Conservation (phyloP, 2,888 invertebrate genomes). For the Campopleginae sp. region DNA sequence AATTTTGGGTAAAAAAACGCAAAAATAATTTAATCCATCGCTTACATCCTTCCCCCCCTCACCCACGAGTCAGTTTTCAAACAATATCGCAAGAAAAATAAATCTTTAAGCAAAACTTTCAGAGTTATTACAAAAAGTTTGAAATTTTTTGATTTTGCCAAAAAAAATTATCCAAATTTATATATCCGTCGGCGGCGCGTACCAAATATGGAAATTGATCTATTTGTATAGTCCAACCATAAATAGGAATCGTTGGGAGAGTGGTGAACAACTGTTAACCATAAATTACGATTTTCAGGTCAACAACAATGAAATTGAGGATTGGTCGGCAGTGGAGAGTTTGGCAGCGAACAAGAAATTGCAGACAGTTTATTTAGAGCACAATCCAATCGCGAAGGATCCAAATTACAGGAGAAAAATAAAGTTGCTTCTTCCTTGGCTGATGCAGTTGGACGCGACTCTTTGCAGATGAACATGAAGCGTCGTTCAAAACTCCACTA, state of each 20-base stretch:
- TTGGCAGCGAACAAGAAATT: slow-evolving; percentile 89
- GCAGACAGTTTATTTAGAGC: slow-evolving; percentile 95
- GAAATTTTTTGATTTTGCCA: neutral
- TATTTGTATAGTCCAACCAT: neutral
- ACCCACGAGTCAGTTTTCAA: neutral
- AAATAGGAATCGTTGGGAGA: too few species aligned
- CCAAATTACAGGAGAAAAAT: slow-evolving; percentile 96
- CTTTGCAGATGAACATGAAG: slow-evolving; percentile 88
- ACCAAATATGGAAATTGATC: neutral
- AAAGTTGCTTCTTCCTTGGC: slow-evolving; percentile 92
- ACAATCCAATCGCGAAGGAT: slow-evolving; percentile 94
- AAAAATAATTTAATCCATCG: neutral
- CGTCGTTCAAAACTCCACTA: neutral
- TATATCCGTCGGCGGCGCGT: too few species aligned
- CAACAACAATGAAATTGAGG: slow-evolving; percentile 94
- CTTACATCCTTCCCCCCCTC: neutral
- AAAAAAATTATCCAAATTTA: too few species aligned
- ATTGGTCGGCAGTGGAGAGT: slow-evolving; percentile 93
- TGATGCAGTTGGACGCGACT: slow-evolving; percentile 98
- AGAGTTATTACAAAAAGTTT: neutral
- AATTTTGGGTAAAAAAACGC: slow-evolving; percentile 93
- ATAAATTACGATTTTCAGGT: slow-evolving; percentile 86
- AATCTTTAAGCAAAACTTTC: neutral
- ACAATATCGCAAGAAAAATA: neutral
- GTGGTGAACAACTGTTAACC: neutral